A percentile compares a stretch with the other conserved stretches of the same genome.
Evolutionary conservation across 2,113 vertebrate genomes (phyloP).

Genomic region (Osmerus mordax): DNA sequence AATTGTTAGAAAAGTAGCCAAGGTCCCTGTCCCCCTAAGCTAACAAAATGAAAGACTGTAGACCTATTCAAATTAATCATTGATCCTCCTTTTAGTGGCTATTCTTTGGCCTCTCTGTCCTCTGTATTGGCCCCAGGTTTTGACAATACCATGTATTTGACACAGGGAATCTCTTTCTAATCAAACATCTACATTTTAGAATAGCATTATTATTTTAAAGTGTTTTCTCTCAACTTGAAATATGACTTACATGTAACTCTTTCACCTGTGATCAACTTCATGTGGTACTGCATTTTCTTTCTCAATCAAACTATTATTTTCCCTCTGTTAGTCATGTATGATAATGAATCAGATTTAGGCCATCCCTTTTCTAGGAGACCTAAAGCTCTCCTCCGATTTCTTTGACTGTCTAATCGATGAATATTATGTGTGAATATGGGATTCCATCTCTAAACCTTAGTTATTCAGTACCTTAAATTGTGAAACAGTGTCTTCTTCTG

Average conservation of each 20-base stretch:
- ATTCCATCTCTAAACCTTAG: no score
- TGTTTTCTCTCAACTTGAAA: no score
- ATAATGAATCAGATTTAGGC: no score
- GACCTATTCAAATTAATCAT: slow-evolving; percentile 36
- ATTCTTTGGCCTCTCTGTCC: slow-evolving; percentile 17
- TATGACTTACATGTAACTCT: no score
- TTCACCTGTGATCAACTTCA: no score
- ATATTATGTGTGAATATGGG: no score
- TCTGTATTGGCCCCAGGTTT: slow-evolving; percentile 7
- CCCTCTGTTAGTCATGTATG: no score
- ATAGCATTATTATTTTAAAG: no score
- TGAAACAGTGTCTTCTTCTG: slow-evolving; percentile 16
- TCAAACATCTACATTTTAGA: neutral
- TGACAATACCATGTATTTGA: slow-evolving; percentile 3
- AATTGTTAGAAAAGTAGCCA: slow-evolving; percentile 35
- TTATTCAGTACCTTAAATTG: neutral
- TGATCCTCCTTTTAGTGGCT: slow-evolving; percentile 27
- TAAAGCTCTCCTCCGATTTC: no score
- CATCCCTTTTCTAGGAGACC: no score
- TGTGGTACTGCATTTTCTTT: neutral
- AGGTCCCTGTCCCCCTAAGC: slow-evolving; percentile 28
- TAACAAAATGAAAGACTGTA: slow-evolving; percentile 32
- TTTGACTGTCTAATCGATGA: no score
- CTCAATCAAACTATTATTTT: no score
- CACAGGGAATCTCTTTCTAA: neutral